Conservation (phyloP, 2,888 invertebrate species). For the Tenthredo mesomela region DNA sequence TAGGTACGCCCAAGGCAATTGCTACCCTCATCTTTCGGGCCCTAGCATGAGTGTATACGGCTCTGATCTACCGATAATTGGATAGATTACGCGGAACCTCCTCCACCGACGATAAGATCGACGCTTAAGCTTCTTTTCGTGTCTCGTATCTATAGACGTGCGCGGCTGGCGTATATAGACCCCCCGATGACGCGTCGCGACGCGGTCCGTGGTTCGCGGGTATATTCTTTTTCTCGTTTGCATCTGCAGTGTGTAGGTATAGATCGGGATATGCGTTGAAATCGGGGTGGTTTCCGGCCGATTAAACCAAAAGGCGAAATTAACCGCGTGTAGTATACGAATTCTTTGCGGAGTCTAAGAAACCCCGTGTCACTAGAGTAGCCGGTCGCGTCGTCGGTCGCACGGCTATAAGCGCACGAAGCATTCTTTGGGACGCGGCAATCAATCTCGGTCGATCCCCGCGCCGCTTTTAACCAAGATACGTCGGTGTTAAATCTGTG, state of each 20-base stretch:
- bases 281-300: neutral
- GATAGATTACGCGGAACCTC: conserved; percentile 77
- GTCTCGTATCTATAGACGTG: conserved; percentile 9
- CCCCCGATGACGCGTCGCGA: neutral
- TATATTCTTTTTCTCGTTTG: neutral
- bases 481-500: conserved; percentile 66
- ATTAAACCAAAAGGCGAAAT: neutral
- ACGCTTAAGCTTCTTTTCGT: conserved; percentile 45
- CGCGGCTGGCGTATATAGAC: neutral
- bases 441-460: conserved; percentile 50
- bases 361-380: conserved; percentile 41
- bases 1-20: conserved; percentile 19
- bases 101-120: conserved; percentile 73
- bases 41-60: conserved; percentile 56
- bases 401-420: conserved; percentile 46
- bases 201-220: neutral
- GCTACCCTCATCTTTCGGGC: conserved; percentile 47
- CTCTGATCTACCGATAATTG: conserved; percentile 76
- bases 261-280: neutral
- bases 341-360: neutral
- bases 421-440: conserved; percentile 44
- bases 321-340: conserved; percentile 2
- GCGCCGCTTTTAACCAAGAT: neutral
- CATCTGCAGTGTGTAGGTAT: neutral
- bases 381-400: conserved; percentile 46